A percentile compares a stretch with the other conserved stretches of the same genome.
Conservation (phyloP, 2,888 invertebrate genomes). For the Dryococelus australis region DNA sequence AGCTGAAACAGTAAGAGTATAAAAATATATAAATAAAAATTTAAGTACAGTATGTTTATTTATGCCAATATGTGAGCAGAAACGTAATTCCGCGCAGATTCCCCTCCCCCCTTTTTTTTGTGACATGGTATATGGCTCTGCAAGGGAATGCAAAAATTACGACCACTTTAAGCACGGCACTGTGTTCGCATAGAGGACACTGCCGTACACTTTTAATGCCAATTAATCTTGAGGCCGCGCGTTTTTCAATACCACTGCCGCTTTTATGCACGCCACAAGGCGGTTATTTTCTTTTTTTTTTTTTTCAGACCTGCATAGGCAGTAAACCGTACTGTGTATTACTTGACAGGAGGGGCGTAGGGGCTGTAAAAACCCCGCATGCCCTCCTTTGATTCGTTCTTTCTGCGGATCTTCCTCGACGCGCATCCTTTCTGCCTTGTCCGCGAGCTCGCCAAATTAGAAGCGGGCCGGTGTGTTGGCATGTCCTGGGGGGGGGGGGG, state of each 20-base stretch:
- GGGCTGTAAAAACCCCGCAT: neutral
- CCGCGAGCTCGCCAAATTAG: neutral
- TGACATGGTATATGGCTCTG: neutral
- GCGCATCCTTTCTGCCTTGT: neutral
- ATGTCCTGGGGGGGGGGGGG: too few relatives aligned
- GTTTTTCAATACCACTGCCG: neutral
- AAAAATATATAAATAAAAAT: too few relatives aligned
- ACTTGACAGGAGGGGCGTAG: neutral
- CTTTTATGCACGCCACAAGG: neutral
- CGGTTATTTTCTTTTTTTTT: neutral
- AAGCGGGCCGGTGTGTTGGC: neutral
- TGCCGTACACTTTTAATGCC: neutral
- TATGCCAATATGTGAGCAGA: too few relatives aligned
- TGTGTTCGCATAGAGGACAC: neutral
- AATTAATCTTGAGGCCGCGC: neutral
- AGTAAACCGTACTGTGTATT: conserved; percentile 10
- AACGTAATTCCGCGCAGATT: too few relatives aligned
- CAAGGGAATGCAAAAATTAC: neutral
- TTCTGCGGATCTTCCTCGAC: neutral
- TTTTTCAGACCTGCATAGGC: neutral
- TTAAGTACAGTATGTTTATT: too few relatives aligned
- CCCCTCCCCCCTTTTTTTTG: too few relatives aligned
- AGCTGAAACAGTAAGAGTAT: too few relatives aligned
- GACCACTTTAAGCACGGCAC: neutral
- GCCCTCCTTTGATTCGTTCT: neutral